phyloP scores from a whole-genome alignment of 1,140 invertebrate genomes.

The Limonius californicus region DNA sequence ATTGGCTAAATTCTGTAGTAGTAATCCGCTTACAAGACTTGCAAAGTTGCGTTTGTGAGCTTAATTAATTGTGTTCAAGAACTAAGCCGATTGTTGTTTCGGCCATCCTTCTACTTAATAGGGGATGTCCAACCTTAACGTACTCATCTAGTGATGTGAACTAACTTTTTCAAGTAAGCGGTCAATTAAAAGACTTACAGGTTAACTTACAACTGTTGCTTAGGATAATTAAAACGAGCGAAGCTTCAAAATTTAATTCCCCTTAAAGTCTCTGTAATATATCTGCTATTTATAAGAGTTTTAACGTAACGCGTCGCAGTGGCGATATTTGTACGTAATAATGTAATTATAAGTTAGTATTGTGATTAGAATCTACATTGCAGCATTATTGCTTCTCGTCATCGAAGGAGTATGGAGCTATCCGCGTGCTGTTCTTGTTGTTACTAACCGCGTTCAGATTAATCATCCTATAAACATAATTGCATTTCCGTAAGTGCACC shows the following conservation, averaged over 20 bases:
- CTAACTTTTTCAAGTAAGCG: background rate
- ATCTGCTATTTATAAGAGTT: too few relatives aligned
- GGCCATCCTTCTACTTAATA: conserved; percentile 1
- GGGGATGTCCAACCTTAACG: background rate
- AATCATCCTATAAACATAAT: conserved; percentile 12
- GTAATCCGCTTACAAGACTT: background rate
- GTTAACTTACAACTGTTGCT: too few relatives aligned
- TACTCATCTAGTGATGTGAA: background rate
- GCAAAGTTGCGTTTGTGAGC: background rate
- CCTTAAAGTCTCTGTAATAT: too few relatives aligned
- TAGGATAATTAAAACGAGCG: too few relatives aligned
- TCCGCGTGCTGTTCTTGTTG: background rate
- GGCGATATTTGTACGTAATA: too few relatives aligned
- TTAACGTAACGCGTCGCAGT: too few relatives aligned
- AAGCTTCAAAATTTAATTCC: background rate
- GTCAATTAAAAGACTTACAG: background rate
- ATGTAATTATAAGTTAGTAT: too few relatives aligned
- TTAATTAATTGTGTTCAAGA: background rate
- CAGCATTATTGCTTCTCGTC: too few relatives aligned
- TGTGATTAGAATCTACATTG: too few relatives aligned
- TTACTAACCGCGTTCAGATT: background rate
- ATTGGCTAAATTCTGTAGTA: background rate
- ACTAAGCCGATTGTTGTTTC: background rate
- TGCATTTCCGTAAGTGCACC: conserved; percentile 6
- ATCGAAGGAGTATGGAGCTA: too few relatives aligned